These are phyloP conservation scores for Pelochelys cantorii DNA, from an alignment of 2,797 vertebrate genomes.

Conservation along the genomic window DNA sequence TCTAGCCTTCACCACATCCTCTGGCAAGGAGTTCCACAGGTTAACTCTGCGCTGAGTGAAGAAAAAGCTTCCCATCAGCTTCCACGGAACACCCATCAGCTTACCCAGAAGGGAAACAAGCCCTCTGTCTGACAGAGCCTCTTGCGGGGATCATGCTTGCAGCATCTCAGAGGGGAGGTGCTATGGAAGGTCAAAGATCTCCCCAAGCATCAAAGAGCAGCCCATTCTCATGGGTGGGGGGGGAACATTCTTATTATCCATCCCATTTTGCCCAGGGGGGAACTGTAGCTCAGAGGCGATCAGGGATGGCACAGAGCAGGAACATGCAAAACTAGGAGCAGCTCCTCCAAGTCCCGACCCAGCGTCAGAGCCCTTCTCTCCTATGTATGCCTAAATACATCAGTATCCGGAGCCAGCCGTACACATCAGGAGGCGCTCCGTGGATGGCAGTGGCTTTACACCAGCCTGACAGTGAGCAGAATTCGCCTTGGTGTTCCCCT, in stretches of 20 bases:
- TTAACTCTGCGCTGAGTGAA: no score
- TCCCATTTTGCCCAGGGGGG: neutral
- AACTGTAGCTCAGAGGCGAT: fast-evolving
- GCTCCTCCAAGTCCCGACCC: neutral
- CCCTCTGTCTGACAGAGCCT: neutral
- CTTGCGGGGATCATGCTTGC: neutral
- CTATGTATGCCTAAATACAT: no score
- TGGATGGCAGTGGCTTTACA: neutral
- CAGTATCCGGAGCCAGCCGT: no score
- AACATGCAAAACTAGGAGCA: no score
- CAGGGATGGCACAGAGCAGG: neutral
- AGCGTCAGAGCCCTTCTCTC: neutral
- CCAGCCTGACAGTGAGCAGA: neutral
- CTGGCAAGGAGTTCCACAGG: no score
- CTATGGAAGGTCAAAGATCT: neutral
- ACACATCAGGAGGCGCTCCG: no score
- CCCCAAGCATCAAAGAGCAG: no score
- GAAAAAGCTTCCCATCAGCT: no score
- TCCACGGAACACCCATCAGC: neutral
- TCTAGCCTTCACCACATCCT: no score
- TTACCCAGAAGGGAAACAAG: neutral
- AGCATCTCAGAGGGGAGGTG: neutral
- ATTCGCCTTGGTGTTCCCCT: fast-evolving
- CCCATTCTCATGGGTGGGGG: no score
- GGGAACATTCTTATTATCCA: neutral